Evolutionary conservation across 2,113 vertebrate genomes (phyloP), one percentile per base, ranked within the genome.

Genomic region (Chloropsis hardwickii): DNA sequence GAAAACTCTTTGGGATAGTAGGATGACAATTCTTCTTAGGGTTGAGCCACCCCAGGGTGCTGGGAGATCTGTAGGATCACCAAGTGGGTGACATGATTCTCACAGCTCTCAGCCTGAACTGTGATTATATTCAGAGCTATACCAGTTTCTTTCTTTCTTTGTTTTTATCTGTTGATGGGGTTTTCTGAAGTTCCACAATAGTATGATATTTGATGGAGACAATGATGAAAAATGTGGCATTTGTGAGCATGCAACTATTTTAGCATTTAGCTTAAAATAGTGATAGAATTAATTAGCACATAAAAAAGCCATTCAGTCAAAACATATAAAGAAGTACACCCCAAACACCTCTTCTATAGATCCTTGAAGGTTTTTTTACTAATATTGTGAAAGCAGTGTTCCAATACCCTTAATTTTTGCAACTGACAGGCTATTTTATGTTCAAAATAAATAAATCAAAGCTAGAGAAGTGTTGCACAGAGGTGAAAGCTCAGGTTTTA

Each of bases 381-480:
- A 90, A 74, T 81, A 35, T 27, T 61, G 37, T 16, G 37, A 81
- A 93, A 92, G 25, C 35, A 79, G 9, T 48, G 44, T 81, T 86
- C 64, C 66, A 42, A 42, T 60, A 74, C 5, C 37, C 69, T 64
- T 72, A 96, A 78, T 88, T 95, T 96, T 85, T 88, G 69, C 57
- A 76, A 51, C 37, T 51, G 66, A 57, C n/a, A 57, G 35, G 57
- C 37, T 90, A 76, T 93, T 93, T 97, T 61, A 33, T 69, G 57
- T 81, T 81, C n/a, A 25, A 69, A 91, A 88, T 51, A 78, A 78
- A 61, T 86, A 93, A 88, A 95, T 67, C 53, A 65, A 78, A 90
- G 71, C 80, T 60, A 57, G 61, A 79, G 42, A 33, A 77, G 24
- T 1, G 4, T 51, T 87, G 42, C 0, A 0, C 47, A 56, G 53